A percentile compares a stretch with the other conserved stretches of the same genome.
Evolutionary conservation across 2,113 vertebrate species (phyloP).

Genomic region (Bolborhynchus lineola): DNA sequence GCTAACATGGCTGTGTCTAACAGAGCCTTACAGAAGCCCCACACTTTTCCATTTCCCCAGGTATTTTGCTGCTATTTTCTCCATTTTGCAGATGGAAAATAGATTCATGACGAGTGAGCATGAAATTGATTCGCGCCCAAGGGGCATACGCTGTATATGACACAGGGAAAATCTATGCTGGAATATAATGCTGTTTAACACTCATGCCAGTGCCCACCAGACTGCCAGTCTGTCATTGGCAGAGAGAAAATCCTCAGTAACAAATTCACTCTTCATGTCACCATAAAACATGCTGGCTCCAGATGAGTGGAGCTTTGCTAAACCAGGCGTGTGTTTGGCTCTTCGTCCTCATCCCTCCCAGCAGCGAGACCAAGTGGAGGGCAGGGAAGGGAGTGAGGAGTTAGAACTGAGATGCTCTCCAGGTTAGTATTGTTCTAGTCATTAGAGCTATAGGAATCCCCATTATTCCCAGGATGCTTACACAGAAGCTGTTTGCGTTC

Average conservation of each 20-base stretch:
- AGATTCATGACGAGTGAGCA: background rate
- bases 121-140: background rate
- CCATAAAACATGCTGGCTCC: background rate
- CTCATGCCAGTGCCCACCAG: fast-evolving
- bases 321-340: background rate
- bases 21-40: background rate
- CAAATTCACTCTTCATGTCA: background rate
- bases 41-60: background rate
- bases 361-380: slow-evolving; percentile 48
- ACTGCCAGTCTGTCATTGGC: background rate
- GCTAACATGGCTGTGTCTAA: background rate
- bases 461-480: slow-evolving; percentile 2
- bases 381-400: background rate
- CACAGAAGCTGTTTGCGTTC: slow-evolving; percentile 16
- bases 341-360: background rate
- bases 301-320: slow-evolving; percentile 14
- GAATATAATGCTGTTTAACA: background rate
- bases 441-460: slow-evolving; percentile 25
- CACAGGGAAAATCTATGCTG: background rate
- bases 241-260: background rate
- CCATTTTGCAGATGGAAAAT: background rate
- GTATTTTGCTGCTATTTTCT: background rate
- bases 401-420: background rate
- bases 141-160: fast-evolving
- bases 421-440: slow-evolving; percentile 23